Conservation (phyloP, 1,140 invertebrate genomes). For the Sitobion miscanthi region DNA sequence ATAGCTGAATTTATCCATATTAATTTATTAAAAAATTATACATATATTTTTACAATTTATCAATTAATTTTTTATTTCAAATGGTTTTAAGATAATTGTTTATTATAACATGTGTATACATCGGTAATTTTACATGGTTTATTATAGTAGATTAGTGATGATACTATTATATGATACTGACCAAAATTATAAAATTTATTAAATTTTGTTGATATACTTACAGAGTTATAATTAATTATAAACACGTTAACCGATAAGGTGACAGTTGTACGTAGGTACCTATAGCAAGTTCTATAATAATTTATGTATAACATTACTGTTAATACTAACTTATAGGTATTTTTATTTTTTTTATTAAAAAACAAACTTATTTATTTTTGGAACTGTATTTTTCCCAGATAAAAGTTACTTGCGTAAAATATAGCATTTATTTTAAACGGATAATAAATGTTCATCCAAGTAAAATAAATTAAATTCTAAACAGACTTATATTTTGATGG, state of each 20-base stretch:
- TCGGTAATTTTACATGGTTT: not conserved
- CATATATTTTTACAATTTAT: not conserved
- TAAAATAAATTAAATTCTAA: conserved; percentile 27
- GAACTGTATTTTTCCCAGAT: not conserved
- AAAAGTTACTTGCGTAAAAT: conserved; percentile 16
- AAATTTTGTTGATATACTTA: not conserved
- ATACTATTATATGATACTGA: not conserved
- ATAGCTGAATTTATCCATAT: not conserved
- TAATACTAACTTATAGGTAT: too few species aligned
- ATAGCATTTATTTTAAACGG: conserved; percentile 33
- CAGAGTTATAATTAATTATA: not conserved
- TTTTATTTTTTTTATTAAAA: not conserved
- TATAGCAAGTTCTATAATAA: not conserved
- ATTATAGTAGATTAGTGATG: too few species aligned
- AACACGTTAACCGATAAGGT: too few species aligned
- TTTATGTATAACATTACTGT: too few species aligned
- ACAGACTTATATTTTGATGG: conserved; percentile 20
- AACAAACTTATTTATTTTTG: not conserved
- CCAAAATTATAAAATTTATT: not conserved
- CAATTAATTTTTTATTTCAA: not conserved
- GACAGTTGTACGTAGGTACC: not conserved
- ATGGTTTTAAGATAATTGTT: not conserved
- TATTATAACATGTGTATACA: not conserved
- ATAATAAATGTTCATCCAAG: conserved; percentile 19
- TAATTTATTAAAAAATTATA: not conserved